Base-by-base conservation (phyloP, 2,888 invertebrate species). In the Nysson spinosus region DNA sequence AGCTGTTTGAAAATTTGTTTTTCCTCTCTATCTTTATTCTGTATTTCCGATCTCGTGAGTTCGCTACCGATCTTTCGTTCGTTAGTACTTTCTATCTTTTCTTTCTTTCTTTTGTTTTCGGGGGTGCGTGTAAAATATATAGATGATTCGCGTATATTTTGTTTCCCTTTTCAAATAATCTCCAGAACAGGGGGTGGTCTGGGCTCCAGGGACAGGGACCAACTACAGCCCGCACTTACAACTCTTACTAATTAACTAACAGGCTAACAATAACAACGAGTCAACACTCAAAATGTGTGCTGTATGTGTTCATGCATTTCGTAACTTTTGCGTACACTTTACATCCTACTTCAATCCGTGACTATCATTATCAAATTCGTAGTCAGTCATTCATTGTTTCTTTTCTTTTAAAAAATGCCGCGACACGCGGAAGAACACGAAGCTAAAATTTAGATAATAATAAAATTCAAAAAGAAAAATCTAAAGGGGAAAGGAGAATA, bases 201-300 rank as follows among this genome's bases (percentile, higher is more conserved):
- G 83, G 84, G 86, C 84, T 85, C 85, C 87, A 86, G 86, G 85
- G 86, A 86, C 85, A 85, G 85, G 85, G 86, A 86, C 85, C 85
- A 86, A 86, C 85, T 86, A 85, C 84, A 86, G 84, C 86, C 85
- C 86, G 83, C 85, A 85, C 85, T 86, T 86, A 85, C 85, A 86
- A 87, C 84, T 85, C 84, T 86, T 87, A 87, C 85, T 85, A 87
- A 87, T 86, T 87, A 87, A 87, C 87, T 87, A 87, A 87, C 87
- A 87, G 85, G 83, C 87, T 87, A 87, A 87, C 87, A 87, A 87
- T 87, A 87, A 87, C 86, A 87, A 87, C 86, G 84, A 86, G 85
- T 86, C 84, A 85, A 87, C 86, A 84, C 86, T 85, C 83, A 84
- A 85, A 84, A 77, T 82, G 81, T 80, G 77, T 81, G 81, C 80